A percentile compares a stretch with the other conserved stretches of the same genome.
Conservation (phyloP, 2,797 vertebrate genomes). For the Hapalemur alaotrensis region DNA sequence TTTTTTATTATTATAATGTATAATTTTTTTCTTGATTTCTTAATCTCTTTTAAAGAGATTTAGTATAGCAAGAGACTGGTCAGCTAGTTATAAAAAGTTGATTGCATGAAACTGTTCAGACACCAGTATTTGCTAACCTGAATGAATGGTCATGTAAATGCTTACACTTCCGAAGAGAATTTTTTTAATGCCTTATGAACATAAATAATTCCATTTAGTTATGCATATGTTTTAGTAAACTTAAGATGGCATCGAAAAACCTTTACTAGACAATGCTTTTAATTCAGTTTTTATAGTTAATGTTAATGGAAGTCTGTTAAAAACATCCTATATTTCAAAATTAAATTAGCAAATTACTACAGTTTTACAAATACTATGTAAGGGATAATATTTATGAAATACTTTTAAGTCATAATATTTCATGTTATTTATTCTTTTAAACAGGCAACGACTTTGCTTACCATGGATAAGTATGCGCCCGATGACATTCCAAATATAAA, state of each 20-base stretch:
- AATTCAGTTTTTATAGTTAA: background rate
- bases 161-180: background rate
- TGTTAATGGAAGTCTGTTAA: background rate
- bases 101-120: background rate
- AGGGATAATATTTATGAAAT: background rate
- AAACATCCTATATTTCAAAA: background rate
- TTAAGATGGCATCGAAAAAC: background rate
- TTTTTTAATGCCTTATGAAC: background rate
- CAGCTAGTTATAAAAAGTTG: background rate
- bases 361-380: background rate
- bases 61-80: background rate
- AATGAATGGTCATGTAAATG: background rate
- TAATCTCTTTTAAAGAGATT: background rate
- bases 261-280: background rate
- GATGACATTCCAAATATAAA: conserved; percentile 96
- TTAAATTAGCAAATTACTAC: background rate
- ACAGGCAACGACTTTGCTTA: conserved; percentile 97
- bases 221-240: background rate
- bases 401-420: background rate
- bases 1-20: background rate
- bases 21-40: background rate
- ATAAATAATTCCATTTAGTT: background rate
- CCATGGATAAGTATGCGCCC: conserved; percentile 98
- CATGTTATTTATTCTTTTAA: background rate
- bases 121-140: background rate